Conservation (phyloP, 1,140 invertebrate genomes). For the Steinernema feltiae region DNA sequence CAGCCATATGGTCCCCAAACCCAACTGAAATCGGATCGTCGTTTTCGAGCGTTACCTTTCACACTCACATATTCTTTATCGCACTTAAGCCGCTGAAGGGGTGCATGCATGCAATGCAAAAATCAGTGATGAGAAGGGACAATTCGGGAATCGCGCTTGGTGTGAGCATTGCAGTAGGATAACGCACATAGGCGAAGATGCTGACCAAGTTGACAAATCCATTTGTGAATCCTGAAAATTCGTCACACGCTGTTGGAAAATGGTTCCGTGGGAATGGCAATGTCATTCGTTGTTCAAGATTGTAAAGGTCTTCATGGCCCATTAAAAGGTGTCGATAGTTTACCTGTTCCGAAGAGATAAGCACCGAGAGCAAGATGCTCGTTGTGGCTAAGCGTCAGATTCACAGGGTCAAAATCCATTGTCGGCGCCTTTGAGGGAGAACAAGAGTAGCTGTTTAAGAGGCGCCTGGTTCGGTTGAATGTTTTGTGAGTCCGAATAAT, state of each 20-base stretch:
- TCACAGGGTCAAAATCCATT: not conserved
- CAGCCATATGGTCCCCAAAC: constrained; percentile 2
- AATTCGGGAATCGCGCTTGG: constrained; percentile 8
- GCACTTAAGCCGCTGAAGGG: constrained; percentile 9
- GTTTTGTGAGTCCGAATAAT: not conserved
- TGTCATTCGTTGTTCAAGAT: too few species aligned
- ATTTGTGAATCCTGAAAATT: not conserved
- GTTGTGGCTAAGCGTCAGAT: not conserved
- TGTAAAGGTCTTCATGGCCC: too few species aligned
- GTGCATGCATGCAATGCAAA: constrained; percentile 13
- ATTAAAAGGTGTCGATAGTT: not conserved
- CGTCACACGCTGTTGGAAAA: too few species aligned
- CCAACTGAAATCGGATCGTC: not conserved
- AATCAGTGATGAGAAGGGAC: not conserved
- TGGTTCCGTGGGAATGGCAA: too few species aligned
- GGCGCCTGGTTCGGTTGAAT: too few species aligned
- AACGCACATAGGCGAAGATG: not conserved
- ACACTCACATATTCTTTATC: not conserved
- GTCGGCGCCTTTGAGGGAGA: not conserved
- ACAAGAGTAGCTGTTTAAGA: too few species aligned
- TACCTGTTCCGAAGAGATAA: not conserved
- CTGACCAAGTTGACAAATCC: not conserved
- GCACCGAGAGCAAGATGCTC: not conserved
- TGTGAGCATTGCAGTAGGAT: not conserved
- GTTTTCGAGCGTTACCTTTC: not conserved